phyloP scores from a whole-genome alignment of 2,888 invertebrate genomes.

The Raillietiella orientalis region DNA sequence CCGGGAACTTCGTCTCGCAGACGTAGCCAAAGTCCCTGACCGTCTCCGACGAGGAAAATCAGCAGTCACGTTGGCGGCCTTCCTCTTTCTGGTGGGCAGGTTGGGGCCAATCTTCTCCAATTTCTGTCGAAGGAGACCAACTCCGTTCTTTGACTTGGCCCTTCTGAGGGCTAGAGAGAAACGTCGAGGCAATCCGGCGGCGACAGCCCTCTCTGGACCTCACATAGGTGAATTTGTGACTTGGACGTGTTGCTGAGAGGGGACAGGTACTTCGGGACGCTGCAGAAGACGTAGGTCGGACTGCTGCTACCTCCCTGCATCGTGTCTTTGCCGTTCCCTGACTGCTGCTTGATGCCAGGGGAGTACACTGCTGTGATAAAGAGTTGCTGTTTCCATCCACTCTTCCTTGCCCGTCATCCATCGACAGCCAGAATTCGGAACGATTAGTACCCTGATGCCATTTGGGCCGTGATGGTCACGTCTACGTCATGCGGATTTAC shows the following conservation, averaged over 20 bases:
- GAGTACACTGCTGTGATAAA: background rate
- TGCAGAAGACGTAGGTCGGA: constrained; percentile 89
- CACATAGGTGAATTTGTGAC: constrained; percentile 98
- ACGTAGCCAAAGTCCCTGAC: constrained; percentile 95
- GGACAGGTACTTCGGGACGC: constrained; percentile 82
- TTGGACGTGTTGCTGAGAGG: constrained; percentile 93
- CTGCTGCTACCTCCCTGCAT: constrained; percentile 13
- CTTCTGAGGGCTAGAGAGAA: constrained; percentile 68
- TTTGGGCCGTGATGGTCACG: constrained; percentile 19
- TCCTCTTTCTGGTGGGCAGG: constrained; percentile 85
- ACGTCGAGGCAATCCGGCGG: constrained; percentile 98
- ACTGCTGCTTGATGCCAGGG: constrained; percentile 7
- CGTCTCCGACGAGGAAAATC: constrained; percentile 91
- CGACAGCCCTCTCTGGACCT: constrained; percentile 82
- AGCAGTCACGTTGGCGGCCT: constrained; percentile 96
- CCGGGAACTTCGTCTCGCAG: constrained; percentile 96
- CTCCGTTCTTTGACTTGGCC: constrained; percentile 98
- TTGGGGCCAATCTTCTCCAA: constrained; percentile 93
- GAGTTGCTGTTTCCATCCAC: too few species aligned
- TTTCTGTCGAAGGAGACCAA: constrained; percentile 76
- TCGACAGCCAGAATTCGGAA: constrained; percentile 44
- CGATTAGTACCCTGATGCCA: constrained; percentile 33
- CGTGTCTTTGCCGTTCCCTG: constrained; percentile 13
- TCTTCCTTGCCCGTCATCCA: constrained; percentile 25
- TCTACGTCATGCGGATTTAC: too few species aligned